Conservation (phyloP, 2,797 vertebrate genomes). For the Spatula versicolor region DNA sequence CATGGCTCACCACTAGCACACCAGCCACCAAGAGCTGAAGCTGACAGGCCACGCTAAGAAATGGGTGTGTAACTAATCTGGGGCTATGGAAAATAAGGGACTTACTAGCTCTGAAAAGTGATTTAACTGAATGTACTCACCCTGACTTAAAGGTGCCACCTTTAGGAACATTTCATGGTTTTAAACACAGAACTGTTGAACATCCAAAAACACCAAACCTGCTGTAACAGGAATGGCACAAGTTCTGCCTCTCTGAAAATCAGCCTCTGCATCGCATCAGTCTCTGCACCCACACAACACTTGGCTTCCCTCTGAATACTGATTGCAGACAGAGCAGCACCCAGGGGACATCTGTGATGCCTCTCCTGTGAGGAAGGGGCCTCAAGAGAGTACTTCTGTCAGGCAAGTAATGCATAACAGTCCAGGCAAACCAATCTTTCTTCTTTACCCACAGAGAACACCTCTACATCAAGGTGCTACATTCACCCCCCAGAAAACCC, state of each 20-base stretch:
- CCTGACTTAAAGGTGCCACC: not conserved
- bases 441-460: not conserved
- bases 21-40: not conserved
- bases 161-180: not conserved
- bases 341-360: not conserved
- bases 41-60: not conserved
- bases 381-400: not conserved
- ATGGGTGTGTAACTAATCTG: not conserved
- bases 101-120: not conserved
- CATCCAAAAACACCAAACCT: not conserved
- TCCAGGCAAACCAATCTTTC: not conserved
- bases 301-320: not conserved
- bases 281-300: not conserved
- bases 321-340: not conserved
- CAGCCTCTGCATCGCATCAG: not conserved
- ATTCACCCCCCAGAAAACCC: not conserved
- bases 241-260: not conserved
- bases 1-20: fast-evolving
- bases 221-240: not conserved
- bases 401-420: not conserved
- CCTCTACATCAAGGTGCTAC: not conserved
- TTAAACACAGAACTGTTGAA: not conserved
- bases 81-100: not conserved
- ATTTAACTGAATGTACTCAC: not conserved
- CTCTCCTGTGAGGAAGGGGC: not conserved